Percentiles rank a stretch among this genome's conserved stretches.
phyloP scores from a whole-genome alignment of 2,797 vertebrate genomes.

The Microctenopoma stevenorrisi region DNA sequence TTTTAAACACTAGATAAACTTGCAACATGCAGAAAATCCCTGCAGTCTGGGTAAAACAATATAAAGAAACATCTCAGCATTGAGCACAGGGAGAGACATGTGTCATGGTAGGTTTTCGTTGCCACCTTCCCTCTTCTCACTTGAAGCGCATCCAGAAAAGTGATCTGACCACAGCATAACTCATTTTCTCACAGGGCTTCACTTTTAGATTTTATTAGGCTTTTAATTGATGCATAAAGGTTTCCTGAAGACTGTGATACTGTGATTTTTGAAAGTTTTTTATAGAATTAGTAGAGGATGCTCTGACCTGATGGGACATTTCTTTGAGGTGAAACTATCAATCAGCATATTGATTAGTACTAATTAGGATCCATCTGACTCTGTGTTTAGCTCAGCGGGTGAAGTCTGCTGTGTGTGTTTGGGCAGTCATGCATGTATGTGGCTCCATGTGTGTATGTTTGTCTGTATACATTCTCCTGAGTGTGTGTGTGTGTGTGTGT shows the following conservation, averaged over 20 bases:
- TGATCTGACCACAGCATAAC: neutral
- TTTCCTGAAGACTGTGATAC: neutral
- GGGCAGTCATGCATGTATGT: conserved; percentile 62
- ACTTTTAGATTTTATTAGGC: neutral
- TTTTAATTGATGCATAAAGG: conserved; percentile 4
- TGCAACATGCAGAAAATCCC: neutral
- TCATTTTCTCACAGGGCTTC: neutral
- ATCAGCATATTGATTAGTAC: conserved; percentile 79
- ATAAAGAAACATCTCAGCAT: neutral
- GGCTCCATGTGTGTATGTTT: conserved; percentile 63
- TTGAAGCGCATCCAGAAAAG: neutral
- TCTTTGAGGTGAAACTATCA: conserved; percentile 70
- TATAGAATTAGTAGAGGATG: conserved; percentile 17
- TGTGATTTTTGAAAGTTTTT: conserved; percentile 1
- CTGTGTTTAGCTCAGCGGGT: conserved; percentile 67
- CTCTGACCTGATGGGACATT: conserved; percentile 38
- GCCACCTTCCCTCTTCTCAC: neutral
- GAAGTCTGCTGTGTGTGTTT: conserved; percentile 55
- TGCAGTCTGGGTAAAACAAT: neutral
- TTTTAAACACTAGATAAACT: neutral
- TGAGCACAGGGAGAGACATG: neutral
- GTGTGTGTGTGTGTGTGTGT: conserved; percentile 25
- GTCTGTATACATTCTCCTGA: conserved; percentile 68
- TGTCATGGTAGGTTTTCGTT: neutral
- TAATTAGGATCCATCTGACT: conserved; percentile 79